A percentile compares a stretch with the other conserved stretches of the same genome.
Evolutionary conservation across 2,113 vertebrate genomes (phyloP).

Genomic region (Crotalus horridus): DNA sequence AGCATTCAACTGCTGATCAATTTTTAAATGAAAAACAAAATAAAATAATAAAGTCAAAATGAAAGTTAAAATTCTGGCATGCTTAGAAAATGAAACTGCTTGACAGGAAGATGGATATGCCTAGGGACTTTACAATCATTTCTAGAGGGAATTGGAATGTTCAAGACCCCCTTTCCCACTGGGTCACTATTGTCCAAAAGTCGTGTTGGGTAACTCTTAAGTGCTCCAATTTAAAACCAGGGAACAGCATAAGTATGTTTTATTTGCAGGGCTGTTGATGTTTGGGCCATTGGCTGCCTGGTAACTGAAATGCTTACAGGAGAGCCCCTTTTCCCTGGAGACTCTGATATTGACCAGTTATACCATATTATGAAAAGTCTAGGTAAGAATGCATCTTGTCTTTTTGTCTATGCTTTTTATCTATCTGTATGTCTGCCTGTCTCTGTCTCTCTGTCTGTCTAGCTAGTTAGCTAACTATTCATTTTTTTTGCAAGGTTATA

Average conservation of each 20-base stretch:
- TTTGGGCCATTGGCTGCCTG: conserved; percentile 88
- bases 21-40: no score
- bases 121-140: no score
- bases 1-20: no score
- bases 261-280: conserved; percentile 80
- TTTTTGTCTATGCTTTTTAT: background rate
- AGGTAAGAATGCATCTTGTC: conserved; percentile 62
- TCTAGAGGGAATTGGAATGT: no score
- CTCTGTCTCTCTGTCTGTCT: background rate
- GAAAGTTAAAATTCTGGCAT: no score
- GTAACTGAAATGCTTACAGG: conserved; percentile 85
- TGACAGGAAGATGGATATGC: no score
- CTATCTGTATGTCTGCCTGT: no score
- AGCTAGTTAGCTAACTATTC: background rate
- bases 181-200: no score
- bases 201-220: background rate
- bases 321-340: conserved; percentile 85
- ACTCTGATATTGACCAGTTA: conserved; percentile 91
- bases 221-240: background rate
- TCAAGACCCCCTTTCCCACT: no score
- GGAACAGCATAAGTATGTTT: background rate
- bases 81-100: no score
- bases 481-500: background rate
- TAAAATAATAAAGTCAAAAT: no score
- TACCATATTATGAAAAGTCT: conserved; percentile 83